Conservation (phyloP, 30 jellyfish, hydroid and myxozoan genomes). For the Chrysaora quinquecirrha region DNA sequence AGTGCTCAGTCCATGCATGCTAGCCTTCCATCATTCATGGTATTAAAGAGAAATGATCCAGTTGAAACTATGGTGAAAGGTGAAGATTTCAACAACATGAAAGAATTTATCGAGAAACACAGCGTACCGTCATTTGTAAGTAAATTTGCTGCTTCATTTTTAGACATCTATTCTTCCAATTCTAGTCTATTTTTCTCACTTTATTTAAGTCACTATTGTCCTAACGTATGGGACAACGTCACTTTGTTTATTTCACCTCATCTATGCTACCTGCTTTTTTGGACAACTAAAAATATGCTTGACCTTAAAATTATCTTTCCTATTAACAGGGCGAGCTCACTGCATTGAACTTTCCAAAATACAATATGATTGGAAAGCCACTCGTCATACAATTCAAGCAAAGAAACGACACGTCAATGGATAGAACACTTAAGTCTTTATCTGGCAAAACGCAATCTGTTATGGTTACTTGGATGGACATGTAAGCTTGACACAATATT, state of each 20-base stretch:
- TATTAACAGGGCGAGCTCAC: conserved; percentile 77
- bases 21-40: conserved; percentile 35
- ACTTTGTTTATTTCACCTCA: no score
- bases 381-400: conserved; percentile 42
- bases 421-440: neutral
- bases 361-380: conserved; percentile 51
- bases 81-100: conserved; percentile 22
- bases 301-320: no score
- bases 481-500: conserved; percentile 22
- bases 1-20: conserved; percentile 23
- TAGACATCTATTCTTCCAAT: no score
- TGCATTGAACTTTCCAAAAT: conserved; percentile 51
- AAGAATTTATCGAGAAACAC: conserved; percentile 36
- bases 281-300: no score
- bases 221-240: no score
- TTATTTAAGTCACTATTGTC: no score
- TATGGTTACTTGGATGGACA: conserved; percentile 70
- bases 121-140: conserved; percentile 47
- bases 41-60: conserved; percentile 43
- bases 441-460: conserved; percentile 3
- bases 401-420: neutral
- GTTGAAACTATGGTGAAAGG: conserved; percentile 16
- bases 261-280: no score
- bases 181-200: no score
- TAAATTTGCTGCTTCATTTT: no score